A percentile compares a stretch with the other conserved stretches of the same genome.
Evolutionary conservation across 1,140 invertebrate genomes (phyloP).

Genomic region (Mactra quadrangularis): DNA sequence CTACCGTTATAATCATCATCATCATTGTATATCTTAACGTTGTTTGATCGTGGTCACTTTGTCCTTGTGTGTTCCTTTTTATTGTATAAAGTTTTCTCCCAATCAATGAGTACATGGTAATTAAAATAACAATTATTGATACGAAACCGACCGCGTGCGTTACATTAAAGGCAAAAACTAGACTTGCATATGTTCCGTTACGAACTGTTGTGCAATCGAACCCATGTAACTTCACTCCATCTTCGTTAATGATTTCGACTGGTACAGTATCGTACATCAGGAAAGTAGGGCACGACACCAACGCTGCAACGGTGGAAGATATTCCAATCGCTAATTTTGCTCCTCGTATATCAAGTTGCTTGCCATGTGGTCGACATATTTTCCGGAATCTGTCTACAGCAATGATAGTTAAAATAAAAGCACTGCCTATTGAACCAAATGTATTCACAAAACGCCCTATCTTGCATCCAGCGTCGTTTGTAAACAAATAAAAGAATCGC

Average conservation of each 20-base stretch:
- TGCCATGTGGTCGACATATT: conserved; percentile 67
- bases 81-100: background rate
- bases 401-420: conserved; percentile 64
- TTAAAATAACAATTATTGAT: conserved; percentile 1
- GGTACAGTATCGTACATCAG: conserved; percentile 33
- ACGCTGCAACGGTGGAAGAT: conserved; percentile 8
- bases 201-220: conserved; percentile 37
- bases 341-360: conserved; percentile 45
- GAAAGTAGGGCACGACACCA: conserved; percentile 44
- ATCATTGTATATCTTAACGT: conserved; percentile 45
- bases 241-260: conserved; percentile 27
- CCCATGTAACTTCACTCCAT: conserved; percentile 11
- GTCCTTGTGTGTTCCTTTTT: background rate
- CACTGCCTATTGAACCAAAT: conserved; percentile 61
- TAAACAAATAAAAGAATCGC: conserved; percentile 63
- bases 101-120: conserved; percentile 43
- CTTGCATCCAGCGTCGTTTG: conserved; percentile 58
- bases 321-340: conserved; percentile 46
- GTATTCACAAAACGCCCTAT: conserved; percentile 62
- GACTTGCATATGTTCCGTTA: conserved; percentile 4
- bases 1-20: conserved; percentile 49
- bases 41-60: conserved; percentile 14
- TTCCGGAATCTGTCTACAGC: conserved; percentile 67
- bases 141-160: conserved; percentile 31
- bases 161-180: conserved; percentile 39